A percentile compares a stretch with the other conserved stretches of the same genome.
Evolutionary conservation across 2,797 vertebrate species (phyloP).

Genomic region (Gymnodraco acuticeps): DNA sequence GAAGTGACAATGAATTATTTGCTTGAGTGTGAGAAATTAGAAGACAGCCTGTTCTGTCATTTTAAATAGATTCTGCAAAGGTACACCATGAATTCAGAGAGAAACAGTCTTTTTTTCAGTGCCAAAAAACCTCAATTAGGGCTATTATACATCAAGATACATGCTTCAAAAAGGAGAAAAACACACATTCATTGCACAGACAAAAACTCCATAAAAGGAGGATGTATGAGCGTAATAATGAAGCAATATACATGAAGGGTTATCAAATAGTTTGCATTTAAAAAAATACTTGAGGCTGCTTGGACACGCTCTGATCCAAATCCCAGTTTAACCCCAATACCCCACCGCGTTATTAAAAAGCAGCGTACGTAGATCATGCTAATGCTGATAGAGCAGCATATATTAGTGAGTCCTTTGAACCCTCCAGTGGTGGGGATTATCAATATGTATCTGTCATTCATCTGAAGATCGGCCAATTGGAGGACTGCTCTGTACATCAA

Average conservation of each 20-base stretch:
- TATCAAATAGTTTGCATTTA: slow-evolving; percentile 19
- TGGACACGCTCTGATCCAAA: slow-evolving; percentile 41
- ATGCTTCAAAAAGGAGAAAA: neutral
- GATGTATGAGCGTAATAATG: slow-evolving; percentile 38
- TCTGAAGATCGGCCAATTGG: slow-evolving; percentile 51
- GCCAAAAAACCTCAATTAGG: neutral
- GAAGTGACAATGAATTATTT: slow-evolving; percentile 19
- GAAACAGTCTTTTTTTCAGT: neutral
- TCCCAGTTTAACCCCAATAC: slow-evolving; percentile 77
- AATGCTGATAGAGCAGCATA: slow-evolving; percentile 41
- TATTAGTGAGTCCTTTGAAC: slow-evolving; percentile 67
- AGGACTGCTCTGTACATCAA: slow-evolving; percentile 61
- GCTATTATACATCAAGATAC: neutral
- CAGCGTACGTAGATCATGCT: slow-evolving; percentile 40
- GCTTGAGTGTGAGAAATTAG: slow-evolving; percentile 8
- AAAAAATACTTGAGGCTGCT: slow-evolving; percentile 22
- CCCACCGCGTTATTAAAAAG: slow-evolving; percentile 50
- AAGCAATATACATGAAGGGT: slow-evolving; percentile 6
- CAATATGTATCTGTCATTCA: slow-evolving; percentile 62
- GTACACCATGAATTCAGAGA: slow-evolving; percentile 4
- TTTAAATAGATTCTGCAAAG: neutral
- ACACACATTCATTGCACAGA: slow-evolving; percentile 7
- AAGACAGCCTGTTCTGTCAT: slow-evolving; percentile 8
- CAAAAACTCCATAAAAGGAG: neutral
- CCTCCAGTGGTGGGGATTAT: slow-evolving; percentile 63